Base-by-base conservation (phyloP, 2,888 invertebrate species). In the Cephalotes varians region DNA sequence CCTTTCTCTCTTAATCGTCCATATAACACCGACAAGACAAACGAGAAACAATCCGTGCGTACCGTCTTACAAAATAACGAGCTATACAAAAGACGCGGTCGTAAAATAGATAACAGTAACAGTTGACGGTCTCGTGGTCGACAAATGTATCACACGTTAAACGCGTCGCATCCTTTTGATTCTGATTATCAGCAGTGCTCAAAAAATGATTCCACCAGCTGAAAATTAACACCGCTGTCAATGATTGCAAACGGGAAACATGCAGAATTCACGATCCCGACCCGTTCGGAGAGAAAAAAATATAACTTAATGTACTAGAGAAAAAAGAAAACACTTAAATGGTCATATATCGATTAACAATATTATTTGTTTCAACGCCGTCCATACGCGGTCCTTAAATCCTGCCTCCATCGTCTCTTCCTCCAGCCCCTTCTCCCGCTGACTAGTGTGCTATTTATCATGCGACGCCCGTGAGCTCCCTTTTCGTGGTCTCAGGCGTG, bases 391-490 rank as follows among this genome's bases (percentile, higher is more conserved):
- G 34, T 73, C 83, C 73, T 87, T 37, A 37, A 67, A 76, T 65
- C 34, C 76, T 51, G 62, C 54, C 80, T 81, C 73, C 83, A 65
- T 67, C 65, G 71, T 37, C 60, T 72, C 69, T 79, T 77, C 65
- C 58, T 76, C 60, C 69, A 47, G 72, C 47, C 72, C 58, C 65
- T 49, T 54, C 65, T 65, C 72, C 76, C 49, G 71, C 67, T 84
- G 89, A 90, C 89, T 90, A 90, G 89, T 90, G 87, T 88, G 85
- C 87, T 88, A 86, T 88, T 90, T 76, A 82, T 81, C 82, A 79
- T 86, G 80, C 83, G 85, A 81, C 90, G 87, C 90, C 86, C 88
- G 73, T 87, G 85, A 82, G 81, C 86, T 82, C 83, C 85, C 69
- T 71, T 86, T 71, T 81, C 83, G 79, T 79, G 72, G 80, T 88